A percentile compares a stretch with the other conserved stretches of the same genome.
These are phyloP conservation scores for Trypoxylon attenuatum DNA, from an alignment of 2,888 invertebrate genomes.

Conservation along the genomic window DNA sequence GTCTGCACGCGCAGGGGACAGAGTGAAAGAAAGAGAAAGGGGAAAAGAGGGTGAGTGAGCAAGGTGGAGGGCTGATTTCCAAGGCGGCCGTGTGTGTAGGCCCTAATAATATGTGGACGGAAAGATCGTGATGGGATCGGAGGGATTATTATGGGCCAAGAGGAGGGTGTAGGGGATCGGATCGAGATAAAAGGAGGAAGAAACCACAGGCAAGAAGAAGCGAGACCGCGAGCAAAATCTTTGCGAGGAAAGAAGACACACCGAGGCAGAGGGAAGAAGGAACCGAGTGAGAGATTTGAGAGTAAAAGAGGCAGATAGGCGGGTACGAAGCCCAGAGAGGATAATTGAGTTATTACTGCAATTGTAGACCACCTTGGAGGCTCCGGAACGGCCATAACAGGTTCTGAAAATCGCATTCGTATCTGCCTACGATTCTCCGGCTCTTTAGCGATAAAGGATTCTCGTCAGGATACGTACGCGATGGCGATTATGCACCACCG, in stretches of 20 bases:
- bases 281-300: constrained; percentile 73
- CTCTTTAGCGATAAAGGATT: constrained; percentile 70
- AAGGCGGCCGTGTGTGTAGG: constrained; percentile 40
- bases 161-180: constrained; percentile 1
- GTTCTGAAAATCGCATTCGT: constrained; percentile 71
- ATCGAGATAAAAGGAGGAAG: constrained; percentile 51
- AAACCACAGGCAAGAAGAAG: constrained; percentile 34
- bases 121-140: constrained; percentile 71
- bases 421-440: constrained; percentile 67
- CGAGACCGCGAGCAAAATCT: constrained; percentile 23
- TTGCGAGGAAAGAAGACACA: no score
- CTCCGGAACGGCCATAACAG: constrained; percentile 72
- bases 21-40: no score
- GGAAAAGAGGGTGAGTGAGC: constrained; percentile 7
- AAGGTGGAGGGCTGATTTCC: constrained; percentile 24
- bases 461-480: constrained; percentile 53
- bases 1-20: no score
- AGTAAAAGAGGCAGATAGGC: constrained; percentile 74
- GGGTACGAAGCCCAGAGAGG: constrained; percentile 72
- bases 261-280: constrained; percentile 39
- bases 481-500: constrained; percentile 40
- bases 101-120: constrained; percentile 69
- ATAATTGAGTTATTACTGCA: constrained; percentile 76
- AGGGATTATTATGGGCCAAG: constrained; percentile 66
- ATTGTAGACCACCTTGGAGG: constrained; percentile 75